Base-by-base conservation (phyloP, 1,140 invertebrate species). In the Campoletis sonorensis region DNA sequence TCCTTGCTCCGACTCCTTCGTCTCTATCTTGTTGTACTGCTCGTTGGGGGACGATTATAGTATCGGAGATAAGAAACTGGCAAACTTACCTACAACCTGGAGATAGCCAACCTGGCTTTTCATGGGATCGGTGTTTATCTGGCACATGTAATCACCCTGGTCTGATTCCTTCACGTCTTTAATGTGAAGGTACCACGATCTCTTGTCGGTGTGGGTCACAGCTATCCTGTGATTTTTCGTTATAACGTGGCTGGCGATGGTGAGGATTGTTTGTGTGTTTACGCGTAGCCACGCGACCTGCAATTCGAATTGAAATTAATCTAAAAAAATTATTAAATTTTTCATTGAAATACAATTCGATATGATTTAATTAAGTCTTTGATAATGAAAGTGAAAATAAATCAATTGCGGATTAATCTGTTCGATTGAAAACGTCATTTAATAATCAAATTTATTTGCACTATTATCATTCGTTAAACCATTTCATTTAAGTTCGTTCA, bases 71-170 rank as follows among this genome's bases (percentile, higher is more conserved):
- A 79, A 80, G 40, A 75, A 58, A 18, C 8, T 33, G 0, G 80
- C 23, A 26, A 45, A 91, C 95, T 93, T 91, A 97, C 97, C 96
- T 85, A 97, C 96, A 68, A 98, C 96, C 87, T 97, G 95, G 81
- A 98, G 92, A 89, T 97, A 97, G 7, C 96, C 97, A 30, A 96
- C 94, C 92, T 97, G 96, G 88, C 95, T 97, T 87, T 97, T 97
- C 96, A 98, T 98, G 0, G 97, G 96, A 88, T 97, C 96, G 4
- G 97, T 98, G 90, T 98, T 98, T 82, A 98, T 96, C 92, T 97
- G 96, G 89, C 96, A 97, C 96, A 97, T 97, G 90, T 97, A 96
- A 93, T 96, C 96, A 27, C 96, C 97, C 21, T 95, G 93, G 90
- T 97, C 97, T 0, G 94, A 93, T 88, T 96, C 95, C 18, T 94